A percentile compares a stretch with the other conserved stretches of the same genome.
Conservation (phyloP, 1,140 invertebrate species). For the Lanistes nyassanus region DNA sequence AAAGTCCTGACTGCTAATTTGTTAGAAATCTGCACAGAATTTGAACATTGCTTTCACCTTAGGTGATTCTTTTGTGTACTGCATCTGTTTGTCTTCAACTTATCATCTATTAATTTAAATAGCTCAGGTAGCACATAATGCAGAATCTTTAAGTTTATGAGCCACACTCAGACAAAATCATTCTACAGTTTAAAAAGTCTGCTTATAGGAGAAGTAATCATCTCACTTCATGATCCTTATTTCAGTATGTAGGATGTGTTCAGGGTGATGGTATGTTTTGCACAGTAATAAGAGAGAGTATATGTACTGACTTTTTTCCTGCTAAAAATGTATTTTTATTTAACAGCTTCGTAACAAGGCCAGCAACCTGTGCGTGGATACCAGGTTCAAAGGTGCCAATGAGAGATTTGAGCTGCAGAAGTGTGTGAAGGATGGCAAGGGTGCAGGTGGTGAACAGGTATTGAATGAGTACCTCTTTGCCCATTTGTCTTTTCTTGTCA, state of each 20-base stretch:
- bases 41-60: not conserved
- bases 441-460: slow-evolving; percentile 71
- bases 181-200: too few relatives aligned
- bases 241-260: too few relatives aligned
- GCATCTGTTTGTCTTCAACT: too few relatives aligned
- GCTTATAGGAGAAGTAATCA: too few relatives aligned
- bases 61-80: not conserved
- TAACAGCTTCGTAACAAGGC: slow-evolving; percentile 52
- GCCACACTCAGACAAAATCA: too few relatives aligned
- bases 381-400: slow-evolving; percentile 75
- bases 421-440: slow-evolving; percentile 72
- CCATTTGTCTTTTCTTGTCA: not conserved
- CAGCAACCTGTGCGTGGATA: slow-evolving; percentile 78
- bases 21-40: not conserved
- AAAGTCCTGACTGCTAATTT: not conserved
- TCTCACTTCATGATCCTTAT: too few relatives aligned
- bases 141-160: too few relatives aligned
- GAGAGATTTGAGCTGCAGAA: slow-evolving; percentile 75
- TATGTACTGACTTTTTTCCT: not conserved
- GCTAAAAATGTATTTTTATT: not conserved
- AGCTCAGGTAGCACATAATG: too few relatives aligned
- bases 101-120: too few relatives aligned
- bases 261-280: not conserved
- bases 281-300: not conserved
- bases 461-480: not conserved